These are phyloP conservation scores for Enoplosus armatus DNA, from an alignment of 2,797 vertebrate species.

Conservation along the genomic window DNA sequence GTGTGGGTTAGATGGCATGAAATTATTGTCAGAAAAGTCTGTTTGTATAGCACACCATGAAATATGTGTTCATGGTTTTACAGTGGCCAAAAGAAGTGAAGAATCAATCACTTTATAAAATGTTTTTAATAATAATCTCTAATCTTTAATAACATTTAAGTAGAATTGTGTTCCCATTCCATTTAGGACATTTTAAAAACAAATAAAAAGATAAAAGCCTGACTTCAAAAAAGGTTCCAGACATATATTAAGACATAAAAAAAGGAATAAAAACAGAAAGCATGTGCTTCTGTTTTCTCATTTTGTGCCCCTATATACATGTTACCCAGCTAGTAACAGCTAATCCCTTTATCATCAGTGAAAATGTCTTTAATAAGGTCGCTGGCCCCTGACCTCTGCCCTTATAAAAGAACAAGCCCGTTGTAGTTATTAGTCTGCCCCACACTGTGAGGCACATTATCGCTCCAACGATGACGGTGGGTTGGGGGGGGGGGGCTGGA, in stretches of 20 bases:
- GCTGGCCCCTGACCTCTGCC: conserved; percentile 87
- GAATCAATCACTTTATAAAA: not conserved
- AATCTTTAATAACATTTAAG: too few species aligned
- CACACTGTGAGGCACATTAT: conserved; percentile 93
- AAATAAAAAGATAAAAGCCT: not conserved
- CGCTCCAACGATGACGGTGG: conserved; percentile 75
- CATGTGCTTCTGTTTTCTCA: conserved; percentile 5
- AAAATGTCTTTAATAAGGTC: conserved; percentile 91
- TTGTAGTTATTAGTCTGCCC: conserved; percentile 90
- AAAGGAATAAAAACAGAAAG: not conserved
- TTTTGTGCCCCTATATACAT: conserved; percentile 33
- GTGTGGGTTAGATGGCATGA: conserved; percentile 8
- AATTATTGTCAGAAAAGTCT: conserved; percentile 22
- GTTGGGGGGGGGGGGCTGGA: conserved; percentile 7
- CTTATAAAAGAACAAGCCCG: conserved; percentile 87
- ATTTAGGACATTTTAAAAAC: not conserved
- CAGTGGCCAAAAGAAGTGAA: not conserved
- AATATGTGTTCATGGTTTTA: conserved; percentile 2
- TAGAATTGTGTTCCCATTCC: not conserved
- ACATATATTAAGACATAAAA: not conserved
- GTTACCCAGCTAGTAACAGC: conserved; percentile 81
- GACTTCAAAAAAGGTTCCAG: not conserved
- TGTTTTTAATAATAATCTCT: too few species aligned
- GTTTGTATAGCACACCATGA: conserved; percentile 27
- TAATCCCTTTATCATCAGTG: conserved; percentile 94